Evolutionary conservation across 1,140 invertebrate genomes (phyloP).

Genomic region (Mya arenaria): DNA sequence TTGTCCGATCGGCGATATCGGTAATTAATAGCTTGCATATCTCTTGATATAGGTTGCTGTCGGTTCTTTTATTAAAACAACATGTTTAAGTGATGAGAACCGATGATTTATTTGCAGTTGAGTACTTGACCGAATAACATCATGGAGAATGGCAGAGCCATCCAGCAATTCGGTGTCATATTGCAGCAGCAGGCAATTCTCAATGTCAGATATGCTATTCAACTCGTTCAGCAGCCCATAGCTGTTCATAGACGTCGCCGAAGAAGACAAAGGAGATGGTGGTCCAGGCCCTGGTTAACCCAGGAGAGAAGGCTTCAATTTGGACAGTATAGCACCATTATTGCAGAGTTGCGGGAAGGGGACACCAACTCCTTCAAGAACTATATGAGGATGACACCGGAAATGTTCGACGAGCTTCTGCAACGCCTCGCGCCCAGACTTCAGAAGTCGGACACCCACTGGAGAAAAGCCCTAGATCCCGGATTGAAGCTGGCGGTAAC

Average conservation of each 20-base stretch:
- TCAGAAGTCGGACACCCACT: constrained; percentile 15
- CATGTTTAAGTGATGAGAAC: constrained; percentile 19
- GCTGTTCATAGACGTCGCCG: constrained; percentile 24
- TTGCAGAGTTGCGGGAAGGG: constrained; percentile 40
- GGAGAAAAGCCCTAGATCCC: constrained; percentile 28
- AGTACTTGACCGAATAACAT: constrained; percentile 22
- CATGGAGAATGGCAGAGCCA: constrained; percentile 5
- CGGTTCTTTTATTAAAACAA: neutral
- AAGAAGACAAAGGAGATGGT: constrained; percentile 17
- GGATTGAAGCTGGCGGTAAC: constrained; percentile 43
- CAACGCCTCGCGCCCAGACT: constrained; percentile 13
- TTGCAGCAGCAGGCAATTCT: constrained; percentile 44
- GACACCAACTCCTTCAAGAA: constrained; percentile 53
- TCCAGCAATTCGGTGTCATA: constrained; percentile 31
- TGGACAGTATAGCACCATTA: constrained; percentile 16
- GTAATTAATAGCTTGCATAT: neutral
- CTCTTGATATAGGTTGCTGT: no score
- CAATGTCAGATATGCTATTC: constrained; percentile 4
- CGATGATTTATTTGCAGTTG: neutral
- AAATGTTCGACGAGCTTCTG: constrained; percentile 52
- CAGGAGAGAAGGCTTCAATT: constrained; percentile 27
- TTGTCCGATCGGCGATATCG: neutral
- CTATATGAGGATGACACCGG: constrained; percentile 57
- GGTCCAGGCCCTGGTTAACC: constrained; percentile 15
- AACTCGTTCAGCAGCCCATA: constrained; percentile 34